Base-by-base conservation (phyloP, 2,888 invertebrate genomes). In the Drosophila mercatorum region DNA sequence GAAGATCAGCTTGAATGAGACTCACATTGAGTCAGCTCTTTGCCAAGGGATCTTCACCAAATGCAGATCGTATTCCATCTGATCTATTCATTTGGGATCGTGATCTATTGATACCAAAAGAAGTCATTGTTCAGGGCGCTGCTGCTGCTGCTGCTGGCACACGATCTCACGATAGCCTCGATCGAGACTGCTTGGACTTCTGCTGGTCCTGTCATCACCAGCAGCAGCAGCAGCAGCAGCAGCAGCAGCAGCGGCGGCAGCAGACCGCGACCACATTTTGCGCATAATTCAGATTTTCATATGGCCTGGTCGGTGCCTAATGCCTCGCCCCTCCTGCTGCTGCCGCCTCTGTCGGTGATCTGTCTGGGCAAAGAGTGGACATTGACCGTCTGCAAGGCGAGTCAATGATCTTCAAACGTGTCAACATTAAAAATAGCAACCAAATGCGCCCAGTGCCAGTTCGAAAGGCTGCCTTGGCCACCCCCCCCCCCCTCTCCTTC, bases 381-480 rank as follows among this genome's bases (percentile, higher is more conserved):
- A 84, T 84, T 84, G 83, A 84, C 89, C 83, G 83, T 84, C 83
- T 89, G 76, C 76, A 75, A 67, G 76, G 76, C 81, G 65, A 84
- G 83, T 84, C 89, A 84, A 84, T 89, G 89, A 84, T 84, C 89
- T 84, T 89, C 84, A 87, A 88, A 88, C 83, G 87, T 89, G 83
- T 88, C 83, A 84, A 89, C 89, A 89, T 87, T 84, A 84, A 86
- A 84, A 84, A 84, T 84, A 88, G 83, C 83, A 86, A 73, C 72
- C 88, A 72, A 88, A 86, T 86, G 85, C 78, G 78, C 74, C 64
- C 46, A 63, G 53, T 53, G 38, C 53, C 52, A 52, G 52, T 36
- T 49, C 51, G 52, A 49, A 49, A 49, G 49, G 49, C 49, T 34
- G 51, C 34, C 51, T 51, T 44, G 44, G 41, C 57, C 68, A 55